Evolutionary conservation across 2,888 invertebrate genomes (phyloP), one percentile per base, ranked within the genome.

Genomic region (Papilio demoleus): DNA sequence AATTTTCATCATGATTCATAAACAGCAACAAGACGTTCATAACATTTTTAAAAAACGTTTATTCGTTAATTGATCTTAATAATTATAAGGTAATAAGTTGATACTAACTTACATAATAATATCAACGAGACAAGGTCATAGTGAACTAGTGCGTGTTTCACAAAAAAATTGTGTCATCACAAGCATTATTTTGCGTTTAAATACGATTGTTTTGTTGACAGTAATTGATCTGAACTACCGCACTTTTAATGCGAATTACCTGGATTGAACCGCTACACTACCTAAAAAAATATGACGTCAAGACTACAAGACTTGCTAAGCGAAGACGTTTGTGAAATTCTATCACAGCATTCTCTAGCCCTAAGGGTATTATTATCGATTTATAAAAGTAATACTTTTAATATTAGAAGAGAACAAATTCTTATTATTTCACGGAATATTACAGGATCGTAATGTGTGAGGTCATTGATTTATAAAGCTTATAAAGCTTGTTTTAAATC

Each of bases 141-240:
- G 24, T 50, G 24, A 24, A 50, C 24, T 24, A 14, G 24, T 50
- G 53, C 53, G 53, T 53, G 53, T 53, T 53, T 27, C 24, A 53
- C n/a, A 53, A 27, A 24, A 24, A 50, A 2, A 4, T n/a, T 53
- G 19, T 27, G 53, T 53, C 53, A 53, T 53, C 14, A 27, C 27
- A n/a, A 27, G 53, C 53, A 53, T 53, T 53, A 27, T 53, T 53
- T 50, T 53, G 31, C 53, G 6, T 53, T 6, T 50, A 50, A 47
- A 24, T 24, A 24, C 5, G 50, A 27, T 27, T 50, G 50, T 50
- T 50, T 47, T 50, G 24, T 50, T 50, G 12, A 50, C 24, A 12
- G 50, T 27, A 53, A 50, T 14, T 27, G n/a, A 53, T 12, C 8
- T 27, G 53, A 27, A 53, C n/a, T 27, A 8, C 27, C 14, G 6